Conservation (phyloP, 1,140 invertebrate genomes). For the Mactra quadrangularis region DNA sequence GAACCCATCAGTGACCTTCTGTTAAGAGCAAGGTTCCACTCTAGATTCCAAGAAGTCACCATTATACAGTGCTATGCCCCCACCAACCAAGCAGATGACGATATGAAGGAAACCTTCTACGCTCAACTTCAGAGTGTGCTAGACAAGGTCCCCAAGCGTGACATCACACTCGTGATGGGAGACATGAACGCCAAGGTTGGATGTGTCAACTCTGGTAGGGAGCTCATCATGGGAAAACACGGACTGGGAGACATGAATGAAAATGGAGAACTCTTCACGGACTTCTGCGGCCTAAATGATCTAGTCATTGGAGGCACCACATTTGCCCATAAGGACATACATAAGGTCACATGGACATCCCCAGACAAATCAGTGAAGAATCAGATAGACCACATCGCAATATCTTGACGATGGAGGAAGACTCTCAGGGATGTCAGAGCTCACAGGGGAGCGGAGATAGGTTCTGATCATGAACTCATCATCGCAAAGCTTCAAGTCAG, state of each 20-base stretch:
- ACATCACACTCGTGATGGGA: conserved; percentile 61
- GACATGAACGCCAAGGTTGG: conserved; percentile 68
- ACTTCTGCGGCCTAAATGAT: conserved; percentile 62
- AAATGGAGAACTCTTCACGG: conserved; percentile 63
- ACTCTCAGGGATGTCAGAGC: background rate
- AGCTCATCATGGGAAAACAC: conserved; percentile 58
- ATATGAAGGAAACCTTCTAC: conserved; percentile 63
- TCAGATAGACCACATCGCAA: conserved; percentile 50
- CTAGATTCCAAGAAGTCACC: conserved; percentile 37
- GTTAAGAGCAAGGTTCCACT: background rate
- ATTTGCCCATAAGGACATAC: conserved; percentile 33
- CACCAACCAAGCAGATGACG: conserved; percentile 45
- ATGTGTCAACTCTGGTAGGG: conserved; percentile 45
- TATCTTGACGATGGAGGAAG: conserved; percentile 27
- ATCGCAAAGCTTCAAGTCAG: background rate
- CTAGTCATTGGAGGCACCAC: conserved; percentile 59
- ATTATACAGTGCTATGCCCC: conserved; percentile 62
- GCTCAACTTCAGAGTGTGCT: conserved; percentile 48
- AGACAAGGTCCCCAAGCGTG: conserved; percentile 50
- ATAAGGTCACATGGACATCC: conserved; percentile 35
- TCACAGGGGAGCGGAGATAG: background rate
- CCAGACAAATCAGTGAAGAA: conserved; percentile 18
- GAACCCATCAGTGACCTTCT: background rate
- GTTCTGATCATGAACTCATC: background rate
- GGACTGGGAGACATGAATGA: conserved; percentile 56